Percentiles rank a stretch among this genome's conserved stretches.
Conservation (phyloP, 2,113 vertebrate genomes). For the Alces alces region DNA sequence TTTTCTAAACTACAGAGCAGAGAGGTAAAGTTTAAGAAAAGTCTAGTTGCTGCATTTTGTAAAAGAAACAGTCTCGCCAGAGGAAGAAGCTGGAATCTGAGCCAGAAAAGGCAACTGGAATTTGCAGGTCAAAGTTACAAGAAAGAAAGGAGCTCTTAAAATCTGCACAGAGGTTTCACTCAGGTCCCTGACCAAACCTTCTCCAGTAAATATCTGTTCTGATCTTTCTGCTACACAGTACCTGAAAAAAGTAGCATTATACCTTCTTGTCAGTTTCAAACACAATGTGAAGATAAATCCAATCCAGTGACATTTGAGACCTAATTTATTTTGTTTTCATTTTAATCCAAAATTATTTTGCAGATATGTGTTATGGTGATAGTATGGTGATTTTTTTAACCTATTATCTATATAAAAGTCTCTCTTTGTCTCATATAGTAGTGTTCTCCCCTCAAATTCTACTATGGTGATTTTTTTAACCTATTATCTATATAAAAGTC, state of each 20-base stretch:
- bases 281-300: neutral
- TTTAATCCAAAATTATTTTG: neutral
- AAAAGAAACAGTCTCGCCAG: neutral
- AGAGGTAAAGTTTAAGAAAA: neutral
- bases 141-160: neutral
- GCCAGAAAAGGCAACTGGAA: neutral
- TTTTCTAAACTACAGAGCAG: neutral
- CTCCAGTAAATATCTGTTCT: neutral
- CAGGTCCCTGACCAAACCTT: neutral
- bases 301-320: neutral
- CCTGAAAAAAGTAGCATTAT: neutral
- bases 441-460: neutral
- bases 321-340: neutral
- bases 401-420: neutral
- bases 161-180: neutral
- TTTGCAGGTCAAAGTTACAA: neutral
- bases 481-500: neutral
- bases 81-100: neutral
- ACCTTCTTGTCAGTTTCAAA: neutral
- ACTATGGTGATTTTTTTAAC: neutral
- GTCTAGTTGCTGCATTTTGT: neutral
- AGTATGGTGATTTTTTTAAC: neutral
- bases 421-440: neutral
- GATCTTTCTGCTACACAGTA: neutral
- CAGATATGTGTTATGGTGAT: neutral